Evolutionary conservation across 2,113 vertebrate species (phyloP), one percentile per base, ranked within the genome.

Genomic region (Pygoscelis antarcticus): DNA sequence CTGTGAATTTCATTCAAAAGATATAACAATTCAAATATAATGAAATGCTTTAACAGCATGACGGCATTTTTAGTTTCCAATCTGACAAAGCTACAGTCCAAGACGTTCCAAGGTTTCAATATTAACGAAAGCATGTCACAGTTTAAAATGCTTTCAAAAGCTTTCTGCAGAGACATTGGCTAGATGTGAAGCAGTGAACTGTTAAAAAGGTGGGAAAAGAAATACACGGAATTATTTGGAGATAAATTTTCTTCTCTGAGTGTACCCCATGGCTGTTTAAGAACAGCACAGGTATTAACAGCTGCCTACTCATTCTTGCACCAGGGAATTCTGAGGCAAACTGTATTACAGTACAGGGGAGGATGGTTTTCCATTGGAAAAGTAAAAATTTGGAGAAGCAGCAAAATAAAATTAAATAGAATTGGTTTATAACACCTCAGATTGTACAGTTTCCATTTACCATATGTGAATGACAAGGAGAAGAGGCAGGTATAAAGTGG

Each of bases 111-210:
- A 95, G 46, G 42, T 87, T 96, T 96, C 82, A 93, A 16, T 95
- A 94, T 46, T 78, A 89, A 8, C 76, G 77, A 94, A 90, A 66
- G 16, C 19, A 80, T 27, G 92, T 95, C 60, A 47, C 38, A 93
- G 54, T 93, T 94, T 87, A 81, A 88, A 95, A 93, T 87, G 69
- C 22, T 92, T 97, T 93, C 83, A 68, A 75, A 96, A 96, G 87
- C 47, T 87, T 93, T 96, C 57, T 95, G 66, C 66, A 87, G 87
- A 85, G 54, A 80, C 19, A n/a, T 69, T 79, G 81, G 23, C 54
- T 93, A 85, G 71, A 80, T 40, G 7, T 42, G 88, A 94, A 94
- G 36, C 68, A 96, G 86, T 90, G 83, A 93, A 91, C 66, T 77
- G 60, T 70, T 74, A 97, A 95, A 95, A 77, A 91, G 57, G 34